Percentiles rank a stretch among this genome's conserved stretches.
phyloP scores from a whole-genome alignment of 2,113 vertebrate species.

The Herpetotheres cachinnans region DNA sequence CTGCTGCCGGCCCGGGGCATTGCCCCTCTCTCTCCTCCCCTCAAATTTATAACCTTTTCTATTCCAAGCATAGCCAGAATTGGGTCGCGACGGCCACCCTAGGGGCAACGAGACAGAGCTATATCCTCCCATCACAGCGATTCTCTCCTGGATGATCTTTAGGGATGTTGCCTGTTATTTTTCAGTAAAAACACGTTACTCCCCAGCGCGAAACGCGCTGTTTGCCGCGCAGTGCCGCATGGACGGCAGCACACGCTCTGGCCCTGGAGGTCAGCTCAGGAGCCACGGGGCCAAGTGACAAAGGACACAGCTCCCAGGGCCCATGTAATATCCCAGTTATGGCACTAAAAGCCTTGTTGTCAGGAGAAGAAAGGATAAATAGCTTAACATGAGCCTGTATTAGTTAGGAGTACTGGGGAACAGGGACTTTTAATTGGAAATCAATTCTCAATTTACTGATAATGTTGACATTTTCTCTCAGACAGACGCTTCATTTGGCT shows the following conservation, averaged over 20 bases:
- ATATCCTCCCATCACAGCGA: too few relatives aligned
- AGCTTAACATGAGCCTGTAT: not conserved
- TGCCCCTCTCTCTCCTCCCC: not conserved
- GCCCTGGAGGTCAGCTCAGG: not conserved
- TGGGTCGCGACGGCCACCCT: not conserved
- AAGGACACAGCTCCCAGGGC: not conserved
- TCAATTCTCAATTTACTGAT: not conserved
- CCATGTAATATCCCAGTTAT: not conserved
- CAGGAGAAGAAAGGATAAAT: not conserved
- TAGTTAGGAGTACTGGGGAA: not conserved
- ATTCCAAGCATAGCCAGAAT: not conserved
- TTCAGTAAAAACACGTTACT: not conserved
- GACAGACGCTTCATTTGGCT: not conserved
- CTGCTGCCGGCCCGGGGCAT: not conserved
- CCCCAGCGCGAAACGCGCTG: not conserved
- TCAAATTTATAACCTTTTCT: not conserved
- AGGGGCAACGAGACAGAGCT: not conserved
- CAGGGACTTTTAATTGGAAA: not conserved
- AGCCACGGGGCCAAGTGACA: rapidly evolving
- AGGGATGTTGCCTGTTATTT: not conserved
- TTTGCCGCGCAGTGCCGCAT: not conserved
- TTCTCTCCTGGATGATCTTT: not conserved
- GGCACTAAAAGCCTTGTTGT: not conserved
- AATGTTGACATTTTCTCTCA: not conserved
- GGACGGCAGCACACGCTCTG: rapidly evolving